These are phyloP conservation scores for Apis laboriosa DNA, from an alignment of 1,140 invertebrate genomes.

Conservation along the genomic window DNA sequence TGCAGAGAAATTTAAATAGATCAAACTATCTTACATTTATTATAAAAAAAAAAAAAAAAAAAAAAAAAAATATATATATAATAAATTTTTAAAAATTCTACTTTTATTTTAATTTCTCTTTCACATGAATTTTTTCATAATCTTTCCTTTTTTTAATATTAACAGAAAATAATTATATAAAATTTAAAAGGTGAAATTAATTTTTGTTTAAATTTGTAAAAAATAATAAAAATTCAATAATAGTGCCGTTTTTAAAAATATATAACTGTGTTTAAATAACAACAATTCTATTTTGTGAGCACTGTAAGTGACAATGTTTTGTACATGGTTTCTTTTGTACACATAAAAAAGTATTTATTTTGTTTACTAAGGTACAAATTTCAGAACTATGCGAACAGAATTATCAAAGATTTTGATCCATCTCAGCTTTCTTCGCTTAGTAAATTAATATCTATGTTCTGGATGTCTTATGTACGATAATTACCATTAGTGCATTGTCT, in stretches of 20 bases:
- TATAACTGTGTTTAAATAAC: background rate
- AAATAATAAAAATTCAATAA: background rate
- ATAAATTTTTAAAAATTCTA: conserved; percentile 24
- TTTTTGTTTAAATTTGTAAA: background rate
- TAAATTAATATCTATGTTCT: conserved; percentile 36
- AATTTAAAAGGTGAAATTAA: background rate
- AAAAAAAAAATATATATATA: background rate
- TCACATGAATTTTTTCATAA: background rate
- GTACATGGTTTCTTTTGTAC: conserved; percentile 51
- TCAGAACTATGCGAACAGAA: conserved; percentile 54
- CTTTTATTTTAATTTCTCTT: conserved; percentile 35
- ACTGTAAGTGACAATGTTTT: conserved; percentile 57
- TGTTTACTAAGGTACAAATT: conserved; percentile 62
- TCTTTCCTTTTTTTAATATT: conserved; percentile 1
- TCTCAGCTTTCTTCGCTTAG: conserved; percentile 31
- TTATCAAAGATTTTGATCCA: conserved; percentile 40
- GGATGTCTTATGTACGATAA: conserved; percentile 37
- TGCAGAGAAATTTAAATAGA: background rate
- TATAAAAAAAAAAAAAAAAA: conserved; percentile 3
- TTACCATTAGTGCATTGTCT: conserved; percentile 63
- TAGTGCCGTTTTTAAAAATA: background rate
- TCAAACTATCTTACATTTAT: background rate
- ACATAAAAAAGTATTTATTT: conserved; percentile 72
- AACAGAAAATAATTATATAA: conserved; percentile 19
- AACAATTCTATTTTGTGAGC: background rate